Evolutionary conservation across 1,140 invertebrate genomes (phyloP).

Genomic region (Drosophila pectinifera): DNA sequence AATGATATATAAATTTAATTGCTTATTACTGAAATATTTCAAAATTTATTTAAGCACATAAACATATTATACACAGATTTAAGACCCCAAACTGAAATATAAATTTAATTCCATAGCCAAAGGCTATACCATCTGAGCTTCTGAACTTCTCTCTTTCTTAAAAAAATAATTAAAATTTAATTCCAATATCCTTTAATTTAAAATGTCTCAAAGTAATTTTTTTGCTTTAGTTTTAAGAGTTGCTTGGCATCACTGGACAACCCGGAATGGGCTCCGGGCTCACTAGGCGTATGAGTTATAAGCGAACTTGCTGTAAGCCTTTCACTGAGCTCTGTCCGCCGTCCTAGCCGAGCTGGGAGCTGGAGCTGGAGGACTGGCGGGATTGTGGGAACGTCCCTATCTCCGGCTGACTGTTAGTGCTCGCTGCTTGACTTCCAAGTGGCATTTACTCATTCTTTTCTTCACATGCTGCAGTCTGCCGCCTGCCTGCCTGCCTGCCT

Average conservation of each 20-base stretch:
- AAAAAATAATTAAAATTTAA: too few relatives aligned
- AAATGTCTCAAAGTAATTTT: too few relatives aligned
- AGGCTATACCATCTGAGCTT: neutral
- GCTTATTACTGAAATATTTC: neutral
- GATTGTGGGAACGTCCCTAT: slow-evolving; percentile 63
- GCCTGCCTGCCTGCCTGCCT: slow-evolving; percentile 35
- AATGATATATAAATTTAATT: too few relatives aligned
- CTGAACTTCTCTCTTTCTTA: too few relatives aligned
- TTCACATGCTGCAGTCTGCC: slow-evolving; percentile 66
- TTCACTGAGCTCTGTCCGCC: slow-evolving; percentile 52
- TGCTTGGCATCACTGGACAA: slow-evolving; percentile 26
- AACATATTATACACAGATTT: too few relatives aligned
- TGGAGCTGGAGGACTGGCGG: slow-evolving; percentile 2
- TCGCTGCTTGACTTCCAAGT: slow-evolving; percentile 79
- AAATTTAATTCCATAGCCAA: too few relatives aligned
- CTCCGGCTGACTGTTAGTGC: slow-evolving; percentile 68
- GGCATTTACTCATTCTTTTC: slow-evolving; percentile 77
- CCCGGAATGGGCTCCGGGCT: slow-evolving; percentile 12
- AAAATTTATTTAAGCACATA: neutral
- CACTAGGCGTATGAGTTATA: slow-evolving; percentile 80
- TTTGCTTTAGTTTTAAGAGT: neutral
- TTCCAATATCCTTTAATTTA: too few relatives aligned
- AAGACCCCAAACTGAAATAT: too few relatives aligned
- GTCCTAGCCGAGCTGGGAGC: neutral
- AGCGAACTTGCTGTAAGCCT: slow-evolving; percentile 67